Percentiles rank a stretch among this genome's conserved stretches.
phyloP scores from a whole-genome alignment of 2,113 vertebrate species.

The Oenanthe melanoleuca region DNA sequence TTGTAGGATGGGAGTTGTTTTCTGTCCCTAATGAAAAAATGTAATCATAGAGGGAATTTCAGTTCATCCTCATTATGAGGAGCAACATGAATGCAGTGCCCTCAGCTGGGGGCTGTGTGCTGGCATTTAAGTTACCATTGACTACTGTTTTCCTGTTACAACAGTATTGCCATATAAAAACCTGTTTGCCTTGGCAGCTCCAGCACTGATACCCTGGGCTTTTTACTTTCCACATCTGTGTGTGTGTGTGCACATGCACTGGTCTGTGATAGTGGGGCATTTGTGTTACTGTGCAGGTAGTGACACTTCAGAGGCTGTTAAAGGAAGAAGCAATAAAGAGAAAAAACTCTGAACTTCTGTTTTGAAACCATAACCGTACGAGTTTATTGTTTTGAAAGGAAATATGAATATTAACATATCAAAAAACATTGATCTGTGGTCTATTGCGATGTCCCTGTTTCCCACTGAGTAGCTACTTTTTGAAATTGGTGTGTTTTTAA shows the following conservation, averaged over 20 bases:
- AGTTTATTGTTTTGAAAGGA: neutral
- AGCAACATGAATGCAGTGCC: neutral
- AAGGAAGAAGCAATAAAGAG: neutral
- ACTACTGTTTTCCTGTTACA: neutral
- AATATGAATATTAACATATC: neutral
- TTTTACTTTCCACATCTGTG: neutral
- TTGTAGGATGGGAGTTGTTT: neutral
- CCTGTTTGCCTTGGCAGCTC: neutral
- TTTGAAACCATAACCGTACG: neutral
- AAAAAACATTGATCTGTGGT: neutral
- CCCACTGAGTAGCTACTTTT: neutral
- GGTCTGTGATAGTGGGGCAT: neutral
- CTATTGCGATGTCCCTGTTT: neutral
- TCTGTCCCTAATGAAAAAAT: neutral
- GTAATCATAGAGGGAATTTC: neutral
- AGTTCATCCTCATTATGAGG: neutral
- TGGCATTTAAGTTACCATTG: neutral
- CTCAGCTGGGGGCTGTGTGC: neutral
- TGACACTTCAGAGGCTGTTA: neutral
- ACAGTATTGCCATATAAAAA: neutral
- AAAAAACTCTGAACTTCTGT: neutral
- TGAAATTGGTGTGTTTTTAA: neutral
- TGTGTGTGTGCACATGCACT: rapidly evolving
- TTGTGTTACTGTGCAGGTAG: neutral
- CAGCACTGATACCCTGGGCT: neutral